Evolutionary conservation across 2,797 vertebrate genomes (phyloP).

Genomic region (Sebastes nivosus): DNA sequence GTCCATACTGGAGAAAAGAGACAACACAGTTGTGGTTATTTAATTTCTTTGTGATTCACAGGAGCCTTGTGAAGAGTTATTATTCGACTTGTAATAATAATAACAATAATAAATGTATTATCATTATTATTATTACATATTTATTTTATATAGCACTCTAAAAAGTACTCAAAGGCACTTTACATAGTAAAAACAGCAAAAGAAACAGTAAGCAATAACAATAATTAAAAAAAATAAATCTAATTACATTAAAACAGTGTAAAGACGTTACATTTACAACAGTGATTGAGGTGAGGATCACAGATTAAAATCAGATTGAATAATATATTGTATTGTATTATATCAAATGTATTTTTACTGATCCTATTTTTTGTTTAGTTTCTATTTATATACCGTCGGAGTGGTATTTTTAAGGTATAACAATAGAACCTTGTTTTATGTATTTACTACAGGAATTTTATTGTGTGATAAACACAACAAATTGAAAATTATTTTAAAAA

Average conservation of each 20-base stretch:
- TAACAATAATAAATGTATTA: too few relatives aligned
- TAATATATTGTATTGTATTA: too few relatives aligned
- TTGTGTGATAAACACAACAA: neutral
- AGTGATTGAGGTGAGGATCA: too few relatives aligned
- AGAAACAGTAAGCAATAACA: too few relatives aligned
- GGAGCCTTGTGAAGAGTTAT: neutral
- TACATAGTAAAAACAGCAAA: too few relatives aligned
- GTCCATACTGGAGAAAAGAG: conserved; percentile 79
- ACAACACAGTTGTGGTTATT: neutral
- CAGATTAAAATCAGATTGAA: too few relatives aligned
- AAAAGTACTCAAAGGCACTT: too few relatives aligned
- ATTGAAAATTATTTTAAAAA: neutral
- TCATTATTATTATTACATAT: too few relatives aligned
- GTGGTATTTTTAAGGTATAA: neutral
- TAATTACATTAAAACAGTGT: too few relatives aligned
- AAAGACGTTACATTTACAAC: too few relatives aligned
- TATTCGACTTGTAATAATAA: neutral
- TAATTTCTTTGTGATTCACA: neutral
- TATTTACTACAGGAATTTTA: neutral
- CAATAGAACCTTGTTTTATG: neutral
- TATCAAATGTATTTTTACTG: neutral
- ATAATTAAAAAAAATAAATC: too few relatives aligned
- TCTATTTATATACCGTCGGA: neutral
- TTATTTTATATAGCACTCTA: too few relatives aligned
- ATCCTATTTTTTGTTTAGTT: neutral